Percentiles rank a stretch among this genome's conserved stretches.
Conservation (phyloP, 2,797 vertebrate genomes). For the Platalea minor region DNA sequence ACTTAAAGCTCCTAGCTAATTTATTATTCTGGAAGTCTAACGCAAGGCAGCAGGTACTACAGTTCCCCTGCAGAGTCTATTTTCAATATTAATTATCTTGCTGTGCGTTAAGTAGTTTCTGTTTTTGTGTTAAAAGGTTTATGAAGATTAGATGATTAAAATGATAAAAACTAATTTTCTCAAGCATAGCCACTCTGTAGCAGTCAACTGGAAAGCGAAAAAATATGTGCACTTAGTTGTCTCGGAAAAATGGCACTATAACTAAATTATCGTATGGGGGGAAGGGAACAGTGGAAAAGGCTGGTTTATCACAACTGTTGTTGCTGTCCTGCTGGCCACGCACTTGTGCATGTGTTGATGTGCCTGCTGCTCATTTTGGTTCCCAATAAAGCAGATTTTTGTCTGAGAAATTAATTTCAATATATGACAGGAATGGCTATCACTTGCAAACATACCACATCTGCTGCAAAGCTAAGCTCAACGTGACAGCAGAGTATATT, state of each 20-base stretch:
- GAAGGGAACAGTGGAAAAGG: background rate
- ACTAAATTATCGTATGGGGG: background rate
- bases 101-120: conserved; percentile 72
- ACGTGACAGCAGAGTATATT: background rate
- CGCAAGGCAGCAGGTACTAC: conserved; percentile 51
- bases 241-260: background rate
- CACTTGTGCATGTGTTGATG: background rate
- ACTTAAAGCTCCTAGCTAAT: conserved; percentile 14
- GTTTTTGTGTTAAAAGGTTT: conserved; percentile 67
- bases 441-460: background rate
- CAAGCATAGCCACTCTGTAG: conserved; percentile 47
- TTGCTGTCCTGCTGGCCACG: background rate
- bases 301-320: background rate
- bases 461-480: background rate
- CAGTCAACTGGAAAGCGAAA: conserved; percentile 39
- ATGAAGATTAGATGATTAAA: conserved; percentile 75
- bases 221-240: background rate
- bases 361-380: background rate
- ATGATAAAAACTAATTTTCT: conserved; percentile 69
- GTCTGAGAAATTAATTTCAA: conserved; percentile 37
- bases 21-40: conserved; percentile 6
- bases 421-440: background rate
- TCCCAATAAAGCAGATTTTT: conserved; percentile 8
- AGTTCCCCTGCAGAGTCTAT: conserved; percentile 57
- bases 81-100: conserved; percentile 75